phyloP scores from a whole-genome alignment of 2,888 invertebrate species.

The Agriopis marginaria region DNA sequence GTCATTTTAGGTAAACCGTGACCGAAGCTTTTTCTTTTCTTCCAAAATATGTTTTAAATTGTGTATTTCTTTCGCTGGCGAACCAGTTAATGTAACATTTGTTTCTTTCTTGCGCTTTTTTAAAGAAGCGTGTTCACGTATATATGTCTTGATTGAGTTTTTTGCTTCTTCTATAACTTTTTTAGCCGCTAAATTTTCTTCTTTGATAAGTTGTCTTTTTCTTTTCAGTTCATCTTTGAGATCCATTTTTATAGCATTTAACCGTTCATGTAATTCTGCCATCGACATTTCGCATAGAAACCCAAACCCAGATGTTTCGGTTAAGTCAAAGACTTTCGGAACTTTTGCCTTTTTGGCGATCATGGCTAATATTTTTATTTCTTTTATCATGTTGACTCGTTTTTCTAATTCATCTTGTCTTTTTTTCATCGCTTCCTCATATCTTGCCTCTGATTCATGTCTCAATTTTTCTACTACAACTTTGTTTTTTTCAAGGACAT shows the following conservation, averaged over 20 bases:
- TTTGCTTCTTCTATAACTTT: slow-evolving; percentile 79
- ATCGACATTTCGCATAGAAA: slow-evolving; percentile 89
- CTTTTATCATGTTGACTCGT: slow-evolving; percentile 79
- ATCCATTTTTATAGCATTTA: slow-evolving; percentile 78
- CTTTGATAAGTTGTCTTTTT: slow-evolving; percentile 76
- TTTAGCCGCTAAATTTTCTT: slow-evolving; percentile 75
- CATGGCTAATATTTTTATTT: slow-evolving; percentile 79
- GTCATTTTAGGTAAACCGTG: slow-evolving; percentile 45
- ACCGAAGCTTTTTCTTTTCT: slow-evolving; percentile 76
- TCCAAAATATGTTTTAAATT: slow-evolving; percentile 79
- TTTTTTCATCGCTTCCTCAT: slow-evolving; percentile 72
- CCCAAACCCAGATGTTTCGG: slow-evolving; percentile 86
- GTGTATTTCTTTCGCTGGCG: slow-evolving; percentile 74
- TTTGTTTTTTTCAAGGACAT: slow-evolving; percentile 63
- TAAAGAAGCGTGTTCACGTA: slow-evolving; percentile 63
- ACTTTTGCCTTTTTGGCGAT: slow-evolving; percentile 82
- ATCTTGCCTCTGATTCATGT: slow-evolving; percentile 63
- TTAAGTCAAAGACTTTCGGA: slow-evolving; percentile 86
- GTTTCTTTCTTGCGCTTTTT: slow-evolving; percentile 65
- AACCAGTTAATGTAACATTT: slow-evolving; percentile 44
- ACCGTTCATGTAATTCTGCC: slow-evolving; percentile 86
- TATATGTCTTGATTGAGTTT: slow-evolving; percentile 70
- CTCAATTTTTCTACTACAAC: slow-evolving; percentile 66
- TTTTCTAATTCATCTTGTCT: slow-evolving; percentile 82
- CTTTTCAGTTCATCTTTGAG: slow-evolving; percentile 83